Base-by-base conservation (phyloP, 2,888 invertebrate genomes). In the Calameuta idolon region DNA sequence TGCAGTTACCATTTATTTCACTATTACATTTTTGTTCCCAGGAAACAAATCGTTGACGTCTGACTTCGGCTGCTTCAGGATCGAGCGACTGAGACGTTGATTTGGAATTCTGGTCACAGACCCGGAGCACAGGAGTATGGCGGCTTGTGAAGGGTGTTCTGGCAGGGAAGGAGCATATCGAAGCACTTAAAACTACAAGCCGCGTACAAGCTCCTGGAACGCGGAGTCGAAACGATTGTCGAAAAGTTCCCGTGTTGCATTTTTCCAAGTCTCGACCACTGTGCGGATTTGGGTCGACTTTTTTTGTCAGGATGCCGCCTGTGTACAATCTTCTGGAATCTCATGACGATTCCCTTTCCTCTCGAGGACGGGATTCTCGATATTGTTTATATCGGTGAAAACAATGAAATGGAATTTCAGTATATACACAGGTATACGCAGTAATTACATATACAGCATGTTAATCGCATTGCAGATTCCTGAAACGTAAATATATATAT, bases 21-120 rank as follows among this genome's bases (percentile, higher is more conserved):
- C 55, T 55, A 23, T 23, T 55, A 9, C 2, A 9, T 9, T 23
- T 23, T 55, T 55, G 2, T 55, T 55, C 77, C 79, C 81, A 80
- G 84, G 84, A 84, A 85, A 85, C 85, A 85, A 85, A 85, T 85
- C 85, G 85, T 85, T 85, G 85, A 83, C 84, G 83, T 75, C 82
- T 82, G 85, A 84, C 85, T 85, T 84, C 85, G 9, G 55, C 55
- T 55, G 80, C 75, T 71, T 78, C 74, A 74, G 69, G 34, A 75
- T 79, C 76, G 69, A 34, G 55, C 55, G 55, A 55, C 55, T 55
- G 69, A 34, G 30, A 37, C 35, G 76, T 30, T 30, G 78, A 83
- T 85, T 85, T 80, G 76, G 81, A 82, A 85, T 85, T 85, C 85
- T 78, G 76, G 73, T 83, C 85, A 81, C 83, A 79, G 73, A 77